These are phyloP conservation scores for Macrochelys suwanniensis DNA, from an alignment of 2,797 vertebrate genomes.

Conservation along the genomic window DNA sequence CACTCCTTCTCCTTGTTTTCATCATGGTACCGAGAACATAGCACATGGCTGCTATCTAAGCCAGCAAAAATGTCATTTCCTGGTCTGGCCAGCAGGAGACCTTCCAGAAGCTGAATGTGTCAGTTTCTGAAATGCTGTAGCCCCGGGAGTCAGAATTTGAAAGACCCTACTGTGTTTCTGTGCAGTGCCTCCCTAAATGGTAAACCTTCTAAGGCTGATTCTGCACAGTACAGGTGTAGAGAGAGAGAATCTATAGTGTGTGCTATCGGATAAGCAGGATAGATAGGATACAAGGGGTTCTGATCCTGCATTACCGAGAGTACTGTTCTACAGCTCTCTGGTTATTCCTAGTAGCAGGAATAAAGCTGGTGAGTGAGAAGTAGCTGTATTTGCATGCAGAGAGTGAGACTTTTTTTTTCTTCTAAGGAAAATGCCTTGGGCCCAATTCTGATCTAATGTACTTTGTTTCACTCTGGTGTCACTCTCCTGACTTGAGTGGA, in stretches of 20 bases:
- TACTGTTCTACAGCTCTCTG: neutral
- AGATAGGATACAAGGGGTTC: neutral
- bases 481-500: neutral
- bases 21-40: neutral
- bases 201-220: neutral
- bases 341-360: neutral
- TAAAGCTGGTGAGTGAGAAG: neutral
- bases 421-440: neutral
- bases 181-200: neutral
- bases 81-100: accelerated
- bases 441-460: neutral
- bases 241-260: neutral
- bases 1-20: neutral
- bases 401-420: neutral
- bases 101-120: slow-evolving; percentile 7
- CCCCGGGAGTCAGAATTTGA: neutral
- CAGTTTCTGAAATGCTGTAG: neutral
- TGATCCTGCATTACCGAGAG: neutral
- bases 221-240: neutral
- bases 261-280: neutral
- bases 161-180: neutral
- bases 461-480: neutral
- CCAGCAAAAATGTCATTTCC: neutral
- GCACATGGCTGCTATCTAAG: neutral
- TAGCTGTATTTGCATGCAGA: neutral